phyloP scores from a whole-genome alignment of 2,113 vertebrate genomes.

The Aegypius monachus region DNA sequence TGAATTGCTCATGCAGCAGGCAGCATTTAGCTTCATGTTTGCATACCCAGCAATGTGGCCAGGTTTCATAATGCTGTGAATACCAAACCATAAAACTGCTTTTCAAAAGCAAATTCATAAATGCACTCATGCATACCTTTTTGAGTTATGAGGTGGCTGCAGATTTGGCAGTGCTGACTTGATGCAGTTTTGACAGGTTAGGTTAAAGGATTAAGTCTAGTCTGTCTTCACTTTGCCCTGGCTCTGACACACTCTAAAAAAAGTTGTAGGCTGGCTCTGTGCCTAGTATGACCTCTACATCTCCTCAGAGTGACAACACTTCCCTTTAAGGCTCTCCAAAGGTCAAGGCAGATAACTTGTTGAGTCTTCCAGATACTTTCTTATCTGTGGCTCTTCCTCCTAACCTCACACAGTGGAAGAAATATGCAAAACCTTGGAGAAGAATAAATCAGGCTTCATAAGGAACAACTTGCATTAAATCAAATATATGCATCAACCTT shows the following conservation, averaged over 20 bases:
- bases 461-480: background rate
- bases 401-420: conserved; percentile 33
- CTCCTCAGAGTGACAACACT: conserved; percentile 78
- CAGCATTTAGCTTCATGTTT: conserved; percentile 31
- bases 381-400: conserved; percentile 73
- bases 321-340: conserved; percentile 73
- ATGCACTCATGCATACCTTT: conserved; percentile 70
- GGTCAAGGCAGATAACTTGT: conserved; percentile 78
- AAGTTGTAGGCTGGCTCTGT: conserved; percentile 58
- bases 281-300: conserved; percentile 70
- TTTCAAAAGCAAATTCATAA: conserved; percentile 66
- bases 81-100: conserved; percentile 45
- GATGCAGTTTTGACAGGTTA: conserved; percentile 73
- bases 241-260: conserved; percentile 70
- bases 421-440: conserved; percentile 30
- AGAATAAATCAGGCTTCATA: background rate
- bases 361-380: conserved; percentile 53
- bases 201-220: conserved; percentile 72
- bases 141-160: conserved; percentile 71
- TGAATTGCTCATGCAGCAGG: conserved; percentile 25
- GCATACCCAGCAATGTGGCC: background rate
- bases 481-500: background rate
- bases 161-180: conserved; percentile 66
- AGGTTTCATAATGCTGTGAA: conserved; percentile 55
- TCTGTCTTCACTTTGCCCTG: conserved; percentile 75